Evolutionary conservation across 2,888 invertebrate species (phyloP).

Genomic region (Iselma pallidipennis): DNA sequence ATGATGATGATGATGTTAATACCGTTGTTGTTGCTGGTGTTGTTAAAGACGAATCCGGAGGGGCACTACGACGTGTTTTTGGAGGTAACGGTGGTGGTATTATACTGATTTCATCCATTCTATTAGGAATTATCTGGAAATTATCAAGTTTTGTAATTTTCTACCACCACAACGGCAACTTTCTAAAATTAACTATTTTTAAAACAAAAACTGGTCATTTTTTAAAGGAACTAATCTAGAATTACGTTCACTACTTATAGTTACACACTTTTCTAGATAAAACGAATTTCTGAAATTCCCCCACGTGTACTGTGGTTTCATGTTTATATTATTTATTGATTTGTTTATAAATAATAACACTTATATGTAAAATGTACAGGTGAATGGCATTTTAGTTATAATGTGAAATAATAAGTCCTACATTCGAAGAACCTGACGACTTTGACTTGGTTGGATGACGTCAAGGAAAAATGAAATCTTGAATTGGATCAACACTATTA

Average conservation of each 20-base stretch:
- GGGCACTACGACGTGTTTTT: constrained; percentile 45
- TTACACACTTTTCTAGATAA: no score
- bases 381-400: neutral
- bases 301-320: no score
- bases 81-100: constrained; percentile 63
- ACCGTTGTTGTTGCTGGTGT: constrained; percentile 55
- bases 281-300: no score
- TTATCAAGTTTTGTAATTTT: constrained; percentile 20
- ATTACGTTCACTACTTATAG: no score
- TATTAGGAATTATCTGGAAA: constrained; percentile 25
- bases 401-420: neutral
- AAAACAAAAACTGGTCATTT: no score
- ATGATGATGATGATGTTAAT: constrained; percentile 44
- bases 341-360: neutral
- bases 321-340: no score
- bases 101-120: constrained; percentile 60
- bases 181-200: neutral
- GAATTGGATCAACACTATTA: neutral
- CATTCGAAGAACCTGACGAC: neutral
- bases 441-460: neutral
- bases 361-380: neutral
- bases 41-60: constrained; percentile 37
- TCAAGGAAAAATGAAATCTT: neutral
- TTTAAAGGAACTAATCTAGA: no score
- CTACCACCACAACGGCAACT: neutral